Conservation (phyloP, 2,113 vertebrate species). For the Tamias sibiricus region DNA sequence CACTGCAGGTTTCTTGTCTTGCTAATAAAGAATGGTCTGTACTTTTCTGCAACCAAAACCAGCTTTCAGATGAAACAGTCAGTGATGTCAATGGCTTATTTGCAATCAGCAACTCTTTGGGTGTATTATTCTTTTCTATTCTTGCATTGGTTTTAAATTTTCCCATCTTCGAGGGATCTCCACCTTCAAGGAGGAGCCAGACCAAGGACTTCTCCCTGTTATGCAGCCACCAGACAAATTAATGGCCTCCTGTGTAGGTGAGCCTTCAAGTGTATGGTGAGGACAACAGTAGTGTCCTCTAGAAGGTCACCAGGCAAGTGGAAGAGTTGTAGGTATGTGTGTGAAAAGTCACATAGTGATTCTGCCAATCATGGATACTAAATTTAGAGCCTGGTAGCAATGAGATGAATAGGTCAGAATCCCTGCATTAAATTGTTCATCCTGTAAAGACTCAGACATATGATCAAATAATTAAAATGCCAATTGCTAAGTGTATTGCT, state of each 20-base stretch:
- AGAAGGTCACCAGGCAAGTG: not conserved
- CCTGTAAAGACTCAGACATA: not conserved
- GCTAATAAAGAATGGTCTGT: constrained; percentile 47
- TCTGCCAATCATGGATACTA: not conserved
- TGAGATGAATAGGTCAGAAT: not conserved
- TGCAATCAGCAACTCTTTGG: not conserved
- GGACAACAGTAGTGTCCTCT: not conserved
- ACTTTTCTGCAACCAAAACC: constrained; percentile 55
- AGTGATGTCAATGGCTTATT: constrained; percentile 56
- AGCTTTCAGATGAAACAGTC: constrained; percentile 49
- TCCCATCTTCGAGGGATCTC: not conserved
- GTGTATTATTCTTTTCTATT: no score
- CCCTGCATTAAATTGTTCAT: not conserved
- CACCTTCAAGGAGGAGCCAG: not conserved
- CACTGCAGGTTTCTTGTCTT: constrained; percentile 49
- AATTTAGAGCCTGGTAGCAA: not conserved
- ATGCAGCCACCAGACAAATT: not conserved
- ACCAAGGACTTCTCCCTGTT: not conserved
- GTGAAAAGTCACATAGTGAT: not conserved
- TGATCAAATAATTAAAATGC: not conserved
- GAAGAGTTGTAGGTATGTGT: not conserved
- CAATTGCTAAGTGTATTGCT: not conserved
- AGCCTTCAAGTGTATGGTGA: not conserved
- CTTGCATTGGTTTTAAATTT: no score
- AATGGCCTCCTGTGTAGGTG: not conserved